Evolutionary conservation across 2,797 vertebrate genomes (phyloP).

Genomic region (Dendrocincla fuliginosa): DNA sequence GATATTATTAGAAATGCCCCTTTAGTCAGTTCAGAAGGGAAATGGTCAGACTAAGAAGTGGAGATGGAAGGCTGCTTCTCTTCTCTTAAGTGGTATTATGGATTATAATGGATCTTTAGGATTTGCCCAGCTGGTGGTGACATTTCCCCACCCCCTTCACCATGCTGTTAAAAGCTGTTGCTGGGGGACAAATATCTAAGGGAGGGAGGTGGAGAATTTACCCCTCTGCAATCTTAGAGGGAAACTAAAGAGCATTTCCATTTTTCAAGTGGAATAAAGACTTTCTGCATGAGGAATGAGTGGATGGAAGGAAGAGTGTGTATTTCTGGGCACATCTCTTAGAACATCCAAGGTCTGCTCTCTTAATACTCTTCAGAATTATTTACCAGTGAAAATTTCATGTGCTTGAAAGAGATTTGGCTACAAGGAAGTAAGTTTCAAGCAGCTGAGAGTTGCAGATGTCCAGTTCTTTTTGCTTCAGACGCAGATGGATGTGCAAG

Average conservation of each 20-base stretch:
- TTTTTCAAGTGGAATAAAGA: neutral
- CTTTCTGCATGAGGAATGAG: neutral
- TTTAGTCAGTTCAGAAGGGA: conserved; percentile 35
- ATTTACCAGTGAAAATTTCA: neutral
- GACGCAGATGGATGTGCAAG: neutral
- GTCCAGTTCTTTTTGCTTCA: neutral
- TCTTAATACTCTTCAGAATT: neutral
- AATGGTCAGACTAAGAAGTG: conserved; percentile 18
- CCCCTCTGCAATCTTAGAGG: neutral
- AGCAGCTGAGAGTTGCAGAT: neutral
- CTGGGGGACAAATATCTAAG: neutral
- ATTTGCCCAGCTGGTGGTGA: conserved; percentile 39
- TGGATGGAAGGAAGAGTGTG: neutral
- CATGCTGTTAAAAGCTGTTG: neutral
- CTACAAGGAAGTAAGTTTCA: neutral
- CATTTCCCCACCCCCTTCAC: conserved; percentile 9
- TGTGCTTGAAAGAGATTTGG: neutral
- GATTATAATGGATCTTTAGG: conserved; percentile 51
- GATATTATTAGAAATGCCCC: conserved; percentile 11
- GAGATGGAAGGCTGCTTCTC: conserved; percentile 31
- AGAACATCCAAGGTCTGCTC: neutral
- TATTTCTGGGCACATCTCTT: neutral
- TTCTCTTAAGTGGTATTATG: conserved; percentile 47
- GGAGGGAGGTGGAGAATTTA: neutral
- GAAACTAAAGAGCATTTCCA: neutral